A percentile compares a stretch with the other conserved stretches of the same genome.
Evolutionary conservation across 2,113 vertebrate genomes (phyloP).

Genomic region (Megaceryle maxima): DNA sequence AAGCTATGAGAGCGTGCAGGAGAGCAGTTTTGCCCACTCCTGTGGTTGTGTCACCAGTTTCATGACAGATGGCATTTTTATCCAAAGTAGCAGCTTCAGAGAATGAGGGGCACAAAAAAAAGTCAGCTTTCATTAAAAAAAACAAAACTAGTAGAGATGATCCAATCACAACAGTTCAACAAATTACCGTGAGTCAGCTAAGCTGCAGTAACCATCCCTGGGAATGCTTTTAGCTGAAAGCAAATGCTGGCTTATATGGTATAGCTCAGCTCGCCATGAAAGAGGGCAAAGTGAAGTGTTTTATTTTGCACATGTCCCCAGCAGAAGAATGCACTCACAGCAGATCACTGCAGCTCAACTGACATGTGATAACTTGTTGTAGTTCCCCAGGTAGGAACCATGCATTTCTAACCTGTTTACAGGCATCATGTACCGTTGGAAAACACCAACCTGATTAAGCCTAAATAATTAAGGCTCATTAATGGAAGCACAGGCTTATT

Average conservation of each 20-base stretch:
- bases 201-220: not conserved
- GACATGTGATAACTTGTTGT: not conserved
- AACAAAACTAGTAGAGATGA: not conserved
- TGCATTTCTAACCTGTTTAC: not conserved
- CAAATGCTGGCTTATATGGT: not conserved
- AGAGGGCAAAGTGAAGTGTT: not conserved
- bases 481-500: not conserved
- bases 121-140: not conserved
- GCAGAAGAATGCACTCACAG: not conserved
- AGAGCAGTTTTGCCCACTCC: not conserved
- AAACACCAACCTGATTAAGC: not conserved
- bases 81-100: conserved; percentile 4
- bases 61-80: conserved; percentile 14
- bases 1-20: not conserved
- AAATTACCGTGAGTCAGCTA: conserved; percentile 46
- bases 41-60: not conserved
- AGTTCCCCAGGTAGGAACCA: not conserved
- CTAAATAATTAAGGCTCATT: not conserved
- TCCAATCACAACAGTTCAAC: conserved; percentile 2
- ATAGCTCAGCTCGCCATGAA: not conserved
- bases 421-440: not conserved
- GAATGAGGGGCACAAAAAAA: not conserved
- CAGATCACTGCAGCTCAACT: not conserved
- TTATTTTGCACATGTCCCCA: not conserved
- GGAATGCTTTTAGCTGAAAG: not conserved